These are phyloP conservation scores for Peromyscus leucopus DNA, from an alignment of 2,113 vertebrate genomes.

Conservation along the genomic window DNA sequence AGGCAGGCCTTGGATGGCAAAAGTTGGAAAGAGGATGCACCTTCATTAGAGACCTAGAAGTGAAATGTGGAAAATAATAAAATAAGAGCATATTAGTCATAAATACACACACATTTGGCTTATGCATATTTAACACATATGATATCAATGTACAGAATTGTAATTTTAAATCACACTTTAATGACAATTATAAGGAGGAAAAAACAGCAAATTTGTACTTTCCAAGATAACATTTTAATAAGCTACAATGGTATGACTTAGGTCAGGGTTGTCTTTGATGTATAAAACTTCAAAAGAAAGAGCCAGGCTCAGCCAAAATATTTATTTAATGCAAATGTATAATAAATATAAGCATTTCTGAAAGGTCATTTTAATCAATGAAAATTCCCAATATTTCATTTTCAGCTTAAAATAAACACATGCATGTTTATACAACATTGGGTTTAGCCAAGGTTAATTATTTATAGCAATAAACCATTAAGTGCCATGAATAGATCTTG, in stretches of 20 bases:
- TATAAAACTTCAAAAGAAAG: neutral
- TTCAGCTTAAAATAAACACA: neutral
- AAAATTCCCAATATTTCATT: constrained; percentile 36
- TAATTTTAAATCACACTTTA: neutral
- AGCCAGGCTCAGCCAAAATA: constrained; percentile 5
- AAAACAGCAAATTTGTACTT: neutral
- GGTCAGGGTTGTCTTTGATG: neutral
- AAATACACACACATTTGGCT: neutral
- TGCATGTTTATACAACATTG: neutral
- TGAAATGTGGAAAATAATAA: constrained; percentile 32
- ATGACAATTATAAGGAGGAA: neutral
- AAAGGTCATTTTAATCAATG: neutral
- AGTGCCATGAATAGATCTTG: neutral
- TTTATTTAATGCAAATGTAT: neutral
- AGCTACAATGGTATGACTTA: neutral
- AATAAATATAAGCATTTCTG: neutral
- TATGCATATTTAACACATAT: neutral
- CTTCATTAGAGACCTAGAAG: constrained; percentile 13
- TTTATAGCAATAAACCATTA: neutral
- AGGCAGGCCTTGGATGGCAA: neutral
- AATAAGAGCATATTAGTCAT: neutral
- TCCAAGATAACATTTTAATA: neutral
- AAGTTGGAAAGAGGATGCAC: neutral
- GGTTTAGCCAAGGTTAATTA: neutral
- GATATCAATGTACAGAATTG: neutral